Conservation (phyloP, 2,888 invertebrate genomes). For the Cactoblastis cactorum region DNA sequence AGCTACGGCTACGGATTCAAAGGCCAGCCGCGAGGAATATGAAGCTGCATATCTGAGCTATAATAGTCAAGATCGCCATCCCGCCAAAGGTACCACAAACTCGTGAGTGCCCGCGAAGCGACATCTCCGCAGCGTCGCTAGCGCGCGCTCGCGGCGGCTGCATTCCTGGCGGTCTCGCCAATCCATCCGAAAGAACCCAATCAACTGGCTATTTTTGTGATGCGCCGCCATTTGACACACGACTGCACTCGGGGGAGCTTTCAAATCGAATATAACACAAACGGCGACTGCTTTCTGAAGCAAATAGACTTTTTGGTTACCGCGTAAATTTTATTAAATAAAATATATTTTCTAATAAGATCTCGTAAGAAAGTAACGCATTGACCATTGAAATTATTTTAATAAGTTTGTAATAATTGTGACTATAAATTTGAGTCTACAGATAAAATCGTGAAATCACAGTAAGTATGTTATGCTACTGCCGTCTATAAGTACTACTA, state of each 20-base stretch:
- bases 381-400: no score
- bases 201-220: constrained; percentile 57
- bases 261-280: constrained; percentile 15
- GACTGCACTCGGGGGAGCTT: constrained; percentile 43
- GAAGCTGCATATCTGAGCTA: no score
- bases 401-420: no score
- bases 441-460: no score
- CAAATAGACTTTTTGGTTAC: background rate
- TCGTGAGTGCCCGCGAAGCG: background rate
- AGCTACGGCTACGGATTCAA: no score
- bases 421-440: no score
- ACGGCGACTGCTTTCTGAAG: background rate
- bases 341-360: background rate
- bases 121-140: background rate
- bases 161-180: constrained; percentile 63
- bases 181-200: constrained; percentile 65
- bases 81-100: no score
- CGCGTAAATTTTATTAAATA: background rate
- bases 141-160: constrained; percentile 18
- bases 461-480: no score
- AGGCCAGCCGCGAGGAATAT: no score
- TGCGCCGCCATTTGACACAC: constrained; percentile 58
- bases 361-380: no score
- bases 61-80: no score
- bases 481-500: no score